These are phyloP conservation scores for Melipona quadrifasciata DNA, from an alignment of 1,140 invertebrate species.

Conservation along the genomic window DNA sequence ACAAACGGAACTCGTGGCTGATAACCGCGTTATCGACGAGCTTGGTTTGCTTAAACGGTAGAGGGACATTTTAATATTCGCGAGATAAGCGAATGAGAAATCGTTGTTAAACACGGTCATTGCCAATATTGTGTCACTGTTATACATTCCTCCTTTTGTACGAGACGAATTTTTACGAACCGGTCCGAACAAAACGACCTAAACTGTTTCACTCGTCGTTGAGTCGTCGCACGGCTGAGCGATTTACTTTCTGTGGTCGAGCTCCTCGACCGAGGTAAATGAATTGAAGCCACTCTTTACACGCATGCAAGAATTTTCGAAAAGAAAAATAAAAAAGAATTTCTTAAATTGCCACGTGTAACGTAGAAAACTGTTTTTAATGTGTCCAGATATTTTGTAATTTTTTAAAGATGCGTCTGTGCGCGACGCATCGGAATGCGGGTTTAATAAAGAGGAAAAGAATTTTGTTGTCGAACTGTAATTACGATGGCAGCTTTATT, in stretches of 20 bases:
- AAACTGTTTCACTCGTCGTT: constrained; percentile 1
- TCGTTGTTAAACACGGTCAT: constrained; percentile 62
- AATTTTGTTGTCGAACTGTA: constrained; percentile 64
- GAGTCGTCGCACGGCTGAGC: background rate
- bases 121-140: constrained; percentile 70
- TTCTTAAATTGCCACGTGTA: constrained; percentile 30
- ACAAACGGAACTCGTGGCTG: constrained; percentile 9
- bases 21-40: constrained; percentile 36
- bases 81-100: constrained; percentile 34
- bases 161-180: constrained; percentile 69
- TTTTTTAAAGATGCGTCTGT: constrained; percentile 61
- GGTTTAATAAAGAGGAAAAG: constrained; percentile 60
- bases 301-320: background rate
- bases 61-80: constrained; percentile 30
- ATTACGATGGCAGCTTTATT: constrained; percentile 76
- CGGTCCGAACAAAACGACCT: constrained; percentile 55
- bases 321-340: background rate
- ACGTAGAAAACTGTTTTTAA: constrained; percentile 40
- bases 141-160: constrained; percentile 79
- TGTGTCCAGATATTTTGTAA: constrained; percentile 71
- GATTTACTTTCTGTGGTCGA: background rate
- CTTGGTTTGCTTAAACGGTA: constrained; percentile 26
- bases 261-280: background rate
- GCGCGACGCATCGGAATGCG: constrained; percentile 26
- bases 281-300: background rate